Conservation (phyloP, 2,888 invertebrate species). For the Andrena hattorfiana region DNA sequence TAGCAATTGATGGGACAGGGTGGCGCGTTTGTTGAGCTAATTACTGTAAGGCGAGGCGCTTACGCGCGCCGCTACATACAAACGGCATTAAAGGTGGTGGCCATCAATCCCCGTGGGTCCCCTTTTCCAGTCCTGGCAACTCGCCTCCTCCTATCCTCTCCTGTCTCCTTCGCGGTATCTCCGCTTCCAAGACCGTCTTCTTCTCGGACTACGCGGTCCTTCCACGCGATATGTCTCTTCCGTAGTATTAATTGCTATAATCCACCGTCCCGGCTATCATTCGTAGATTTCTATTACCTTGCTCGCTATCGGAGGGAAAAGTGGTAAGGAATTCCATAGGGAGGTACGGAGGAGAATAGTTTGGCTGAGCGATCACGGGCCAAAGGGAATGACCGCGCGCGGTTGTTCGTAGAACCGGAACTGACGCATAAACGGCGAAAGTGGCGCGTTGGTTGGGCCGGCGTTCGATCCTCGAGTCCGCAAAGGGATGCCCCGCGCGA, state of each 20-base stretch:
- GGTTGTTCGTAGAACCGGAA: background rate
- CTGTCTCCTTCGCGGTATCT: conserved; percentile 48
- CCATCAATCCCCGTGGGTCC: conserved; percentile 81
- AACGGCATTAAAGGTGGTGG: conserved; percentile 85
- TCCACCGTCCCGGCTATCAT: conserved; percentile 29
- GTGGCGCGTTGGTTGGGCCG: background rate
- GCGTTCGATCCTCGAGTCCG: conserved; percentile 14
- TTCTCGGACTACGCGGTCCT: conserved; percentile 44
- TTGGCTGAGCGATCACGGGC: too few species aligned
- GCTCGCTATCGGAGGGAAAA: background rate
- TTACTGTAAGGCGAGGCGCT: conserved; percentile 85
- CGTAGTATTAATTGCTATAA: conserved; percentile 73
- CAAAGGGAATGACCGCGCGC: background rate
- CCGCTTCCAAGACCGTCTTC: conserved; percentile 48
- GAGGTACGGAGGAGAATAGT: background rate
- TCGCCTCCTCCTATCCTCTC: conserved; percentile 60
- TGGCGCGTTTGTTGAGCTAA: conserved; percentile 85
- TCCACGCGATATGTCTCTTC: conserved; percentile 71
- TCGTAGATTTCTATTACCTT: conserved; percentile 33
- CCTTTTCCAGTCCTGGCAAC: conserved; percentile 71
- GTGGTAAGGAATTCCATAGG: background rate
- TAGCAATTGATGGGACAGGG: conserved; percentile 85
- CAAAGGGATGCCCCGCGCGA: conserved; percentile 20
- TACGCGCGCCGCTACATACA: conserved; percentile 84
- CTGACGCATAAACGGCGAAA: conserved; percentile 3